Evolutionary conservation across 1,140 invertebrate genomes (phyloP), one percentile per base, ranked within the genome.

Genomic region (Drosophila busckii): DNA sequence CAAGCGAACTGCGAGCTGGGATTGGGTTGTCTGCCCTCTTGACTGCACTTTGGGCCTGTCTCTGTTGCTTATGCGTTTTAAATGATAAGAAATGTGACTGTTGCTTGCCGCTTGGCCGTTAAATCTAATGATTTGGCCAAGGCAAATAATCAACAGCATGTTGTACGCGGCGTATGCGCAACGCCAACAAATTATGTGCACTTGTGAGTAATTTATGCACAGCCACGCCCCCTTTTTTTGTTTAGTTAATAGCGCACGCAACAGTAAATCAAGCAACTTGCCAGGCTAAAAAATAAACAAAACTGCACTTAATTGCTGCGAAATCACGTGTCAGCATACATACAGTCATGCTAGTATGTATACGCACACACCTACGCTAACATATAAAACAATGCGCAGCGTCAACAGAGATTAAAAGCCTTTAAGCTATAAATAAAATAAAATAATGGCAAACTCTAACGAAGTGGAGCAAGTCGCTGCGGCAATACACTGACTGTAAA

Each of bases 21-120:
- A 10, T 45, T 17, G 22, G 28, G 25, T 20, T 38, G 25, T 46
- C 35, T 48, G 42, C 23, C 44, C 52, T 45, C 42, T 56, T 16
- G 40, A 56, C n/a, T 16, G 28, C 15, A 53, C 71, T 70, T 80
- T 54, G 56, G 60, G 60, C 53, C 54, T 58, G 50, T 41, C 50
- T n/a, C n/a, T 44, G 50, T 49, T 66, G 38, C 45, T 70, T 78
- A 78, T 78, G 71, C 37, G 20, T 66, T 68, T 78, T 78, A 78
- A 62, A 78, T 78, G 71, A 80, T 80, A 73, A 78, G 67, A 71
- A 60, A 80, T 78, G 60, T 54, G 40, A 41, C 50, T 29, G 26
- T n/a, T n/a, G n/a, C n/a, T n/a, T 35, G n/a, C 66, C 52, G 52
- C 63, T 46, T 49, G 53, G 32, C 66, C 59, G 53, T 64, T 38